Conservation (phyloP, 2,888 invertebrate species). For the Thera obeliscata region DNA sequence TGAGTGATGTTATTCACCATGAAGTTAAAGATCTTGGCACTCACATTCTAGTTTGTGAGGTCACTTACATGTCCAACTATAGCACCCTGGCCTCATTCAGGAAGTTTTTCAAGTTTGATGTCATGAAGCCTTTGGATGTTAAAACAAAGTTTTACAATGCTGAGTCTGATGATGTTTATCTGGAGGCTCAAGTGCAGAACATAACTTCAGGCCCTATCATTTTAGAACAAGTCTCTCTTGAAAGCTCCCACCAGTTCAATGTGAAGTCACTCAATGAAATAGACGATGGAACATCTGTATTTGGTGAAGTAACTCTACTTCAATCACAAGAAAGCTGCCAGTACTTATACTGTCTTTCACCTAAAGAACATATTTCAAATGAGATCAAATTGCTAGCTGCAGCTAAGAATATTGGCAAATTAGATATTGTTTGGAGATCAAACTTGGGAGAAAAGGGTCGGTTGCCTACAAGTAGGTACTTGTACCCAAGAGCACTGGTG, state of each 20-base stretch:
- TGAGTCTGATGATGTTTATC: slow-evolving; percentile 90
- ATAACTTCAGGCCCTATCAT: slow-evolving; percentile 96
- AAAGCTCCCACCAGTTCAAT: slow-evolving; percentile 95
- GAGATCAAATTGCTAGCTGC: slow-evolving; percentile 92
- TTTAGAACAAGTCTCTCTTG: slow-evolving; percentile 96
- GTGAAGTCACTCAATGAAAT: slow-evolving; percentile 90
- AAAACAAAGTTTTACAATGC: slow-evolving; percentile 99
- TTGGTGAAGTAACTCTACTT: slow-evolving; percentile 91
- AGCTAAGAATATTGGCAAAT: slow-evolving; percentile 96
- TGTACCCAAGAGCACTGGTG: too few species aligned
- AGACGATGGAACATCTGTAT: slow-evolving; percentile 88
- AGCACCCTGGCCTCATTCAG: slow-evolving; percentile 93
- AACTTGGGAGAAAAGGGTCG: slow-evolving; percentile 98
- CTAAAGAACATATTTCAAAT: slow-evolving; percentile 89
- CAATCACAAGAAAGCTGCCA: slow-evolving; percentile 96
- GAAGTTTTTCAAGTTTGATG: slow-evolving; percentile 99
- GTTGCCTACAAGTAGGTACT: too few species aligned
- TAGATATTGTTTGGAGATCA: slow-evolving; percentile 99
- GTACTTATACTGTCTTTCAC: slow-evolving; percentile 96
- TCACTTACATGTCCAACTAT: slow-evolving; percentile 92
- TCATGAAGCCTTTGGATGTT: slow-evolving; percentile 98
- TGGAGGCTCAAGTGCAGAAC: slow-evolving; percentile 93
- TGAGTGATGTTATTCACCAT: slow-evolving; percentile 98
- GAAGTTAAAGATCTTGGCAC: slow-evolving; percentile 99
- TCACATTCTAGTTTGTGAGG: slow-evolving; percentile 98